phyloP scores from a whole-genome alignment of 1,140 invertebrate genomes.

The Sogatella furcifera region DNA sequence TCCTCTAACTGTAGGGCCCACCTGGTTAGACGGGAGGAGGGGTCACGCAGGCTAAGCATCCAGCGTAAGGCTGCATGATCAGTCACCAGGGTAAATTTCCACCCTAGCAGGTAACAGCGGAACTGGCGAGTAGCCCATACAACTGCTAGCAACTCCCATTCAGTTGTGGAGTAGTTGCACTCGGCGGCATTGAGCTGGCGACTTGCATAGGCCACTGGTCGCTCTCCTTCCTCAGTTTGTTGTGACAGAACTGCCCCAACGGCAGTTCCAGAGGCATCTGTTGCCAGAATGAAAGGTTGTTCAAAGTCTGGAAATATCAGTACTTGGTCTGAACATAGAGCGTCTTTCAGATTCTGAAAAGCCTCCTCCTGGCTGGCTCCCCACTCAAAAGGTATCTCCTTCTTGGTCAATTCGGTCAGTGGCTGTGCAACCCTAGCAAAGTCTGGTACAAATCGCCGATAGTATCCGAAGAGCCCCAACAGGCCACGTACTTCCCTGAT shows the following conservation, averaged over 20 bases:
- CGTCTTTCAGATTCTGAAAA: slow-evolving; percentile 31
- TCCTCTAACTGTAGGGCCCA: too few species aligned
- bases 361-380: neutral
- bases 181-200: too few species aligned
- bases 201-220: slow-evolving; percentile 27
- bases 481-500: too few species aligned
- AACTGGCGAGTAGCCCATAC: too few species aligned
- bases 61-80: too few species aligned
- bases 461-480: too few species aligned
- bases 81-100: too few species aligned
- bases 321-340: slow-evolving; percentile 27
- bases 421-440: slow-evolving; percentile 30
- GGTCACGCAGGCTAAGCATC: too few species aligned
- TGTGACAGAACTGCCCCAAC: slow-evolving; percentile 28
- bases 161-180: too few species aligned
- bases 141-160: too few species aligned
- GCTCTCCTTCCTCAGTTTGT: slow-evolving; percentile 20
- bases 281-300: slow-evolving; percentile 26
- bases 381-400: too few species aligned
- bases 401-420: slow-evolving; percentile 29
- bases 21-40: too few species aligned
- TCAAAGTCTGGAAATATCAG: slow-evolving; percentile 30
- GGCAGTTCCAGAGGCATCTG: slow-evolving; percentile 26
- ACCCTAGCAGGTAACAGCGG: neutral
- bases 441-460: slow-evolving; percentile 32